Conservation (phyloP, 2,113 vertebrate genomes). For the Burhinus oedicnemus region DNA sequence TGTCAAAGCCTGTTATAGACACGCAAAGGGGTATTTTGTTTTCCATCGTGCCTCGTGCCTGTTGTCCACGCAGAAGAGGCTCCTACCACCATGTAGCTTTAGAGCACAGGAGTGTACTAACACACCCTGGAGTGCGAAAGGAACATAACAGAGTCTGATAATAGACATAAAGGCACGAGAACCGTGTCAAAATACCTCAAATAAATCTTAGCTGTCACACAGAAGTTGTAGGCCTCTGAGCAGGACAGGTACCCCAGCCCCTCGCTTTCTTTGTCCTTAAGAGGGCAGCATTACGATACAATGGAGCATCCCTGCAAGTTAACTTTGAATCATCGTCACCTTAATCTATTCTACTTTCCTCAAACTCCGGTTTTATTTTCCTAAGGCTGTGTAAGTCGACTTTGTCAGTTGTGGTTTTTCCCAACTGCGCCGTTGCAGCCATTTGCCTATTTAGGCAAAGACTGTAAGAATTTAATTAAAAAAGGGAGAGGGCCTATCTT, state of each 20-base stretch:
- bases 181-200: background rate
- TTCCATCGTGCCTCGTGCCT: accelerated
- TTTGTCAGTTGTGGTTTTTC: background rate
- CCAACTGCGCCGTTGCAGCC: background rate
- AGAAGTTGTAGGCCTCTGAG: background rate
- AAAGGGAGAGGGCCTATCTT: background rate
- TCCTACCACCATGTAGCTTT: background rate
- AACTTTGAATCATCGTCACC: background rate
- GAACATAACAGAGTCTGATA: accelerated
- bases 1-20: background rate
- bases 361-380: background rate
- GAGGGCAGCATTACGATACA: conserved; percentile 71
- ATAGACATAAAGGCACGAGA: background rate
- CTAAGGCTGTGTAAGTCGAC: background rate
- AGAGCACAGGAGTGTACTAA: accelerated
- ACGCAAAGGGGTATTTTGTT: background rate
- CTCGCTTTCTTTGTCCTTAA: background rate
- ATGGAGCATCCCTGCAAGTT: background rate
- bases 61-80: background rate
- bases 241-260: background rate
- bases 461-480: background rate
- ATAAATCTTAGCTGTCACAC: background rate
- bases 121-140: background rate
- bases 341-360: background rate
- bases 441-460: background rate